Conservation (phyloP, 2,888 invertebrate species). For the Oscheius sp. region DNA sequence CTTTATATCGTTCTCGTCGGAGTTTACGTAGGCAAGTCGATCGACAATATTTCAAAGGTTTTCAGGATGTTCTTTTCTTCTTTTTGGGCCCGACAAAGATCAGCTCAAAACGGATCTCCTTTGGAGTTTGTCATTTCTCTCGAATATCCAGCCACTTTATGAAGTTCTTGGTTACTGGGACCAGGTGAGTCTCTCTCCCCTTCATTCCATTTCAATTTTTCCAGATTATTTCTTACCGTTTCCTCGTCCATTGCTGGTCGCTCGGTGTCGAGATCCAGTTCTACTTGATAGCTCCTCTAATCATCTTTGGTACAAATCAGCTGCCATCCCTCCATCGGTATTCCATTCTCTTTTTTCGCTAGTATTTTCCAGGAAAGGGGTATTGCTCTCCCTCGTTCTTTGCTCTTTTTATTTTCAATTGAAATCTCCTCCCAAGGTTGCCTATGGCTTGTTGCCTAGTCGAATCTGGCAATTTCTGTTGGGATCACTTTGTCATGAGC, state of each 20-base stretch:
- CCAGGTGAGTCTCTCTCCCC: constrained; percentile 12
- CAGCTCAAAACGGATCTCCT: constrained; percentile 19
- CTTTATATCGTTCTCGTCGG: background rate
- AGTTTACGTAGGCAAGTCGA: constrained; percentile 10
- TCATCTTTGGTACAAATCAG: background rate
- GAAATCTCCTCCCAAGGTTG: background rate
- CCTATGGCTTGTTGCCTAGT: constrained; percentile 20
- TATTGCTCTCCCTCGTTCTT: background rate
- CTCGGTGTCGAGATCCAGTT: constrained; percentile 30
- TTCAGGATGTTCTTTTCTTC: constrained; percentile 14
- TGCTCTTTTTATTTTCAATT: constrained; percentile 19
- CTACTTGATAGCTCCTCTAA: constrained; percentile 24
- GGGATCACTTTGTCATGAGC: constrained; percentile 5
- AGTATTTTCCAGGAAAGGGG: background rate
- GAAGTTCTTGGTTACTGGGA: constrained; percentile 30
- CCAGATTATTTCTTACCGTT: constrained; percentile 22
- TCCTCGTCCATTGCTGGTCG: constrained; percentile 31
- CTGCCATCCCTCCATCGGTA: background rate
- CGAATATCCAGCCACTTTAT: constrained; percentile 26
- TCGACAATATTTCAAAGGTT: background rate
- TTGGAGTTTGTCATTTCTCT: constrained; percentile 20
- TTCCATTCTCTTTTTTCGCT: background rate
- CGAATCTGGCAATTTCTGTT: constrained; percentile 24
- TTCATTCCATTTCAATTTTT: no score
- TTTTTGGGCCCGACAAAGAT: constrained; percentile 10